Conservation (phyloP, 2,888 invertebrate genomes). For the Acanthosepion pharaonis region DNA sequence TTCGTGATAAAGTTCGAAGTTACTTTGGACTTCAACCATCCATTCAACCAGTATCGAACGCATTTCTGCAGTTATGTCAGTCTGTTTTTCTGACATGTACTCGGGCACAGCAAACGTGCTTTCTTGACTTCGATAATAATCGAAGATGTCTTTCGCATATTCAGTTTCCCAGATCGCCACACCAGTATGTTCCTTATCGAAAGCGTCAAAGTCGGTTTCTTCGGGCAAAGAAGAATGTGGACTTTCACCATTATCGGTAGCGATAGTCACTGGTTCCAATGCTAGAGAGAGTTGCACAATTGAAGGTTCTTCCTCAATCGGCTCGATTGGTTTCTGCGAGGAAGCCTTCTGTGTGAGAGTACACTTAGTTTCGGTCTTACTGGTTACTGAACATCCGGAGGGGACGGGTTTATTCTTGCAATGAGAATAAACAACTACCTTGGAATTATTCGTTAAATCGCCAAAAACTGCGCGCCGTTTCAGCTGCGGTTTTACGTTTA, state of each 20-base stretch:
- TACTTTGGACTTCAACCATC: conserved; percentile 96
- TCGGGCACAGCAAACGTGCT: conserved; percentile 80
- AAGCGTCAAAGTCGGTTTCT: conserved; percentile 68
- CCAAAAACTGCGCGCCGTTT: neutral
- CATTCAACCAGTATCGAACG: conserved; percentile 95
- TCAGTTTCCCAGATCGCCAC: conserved; percentile 90
- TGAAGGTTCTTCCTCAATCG: neutral
- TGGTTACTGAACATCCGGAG: neutral
- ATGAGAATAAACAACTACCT: neutral
- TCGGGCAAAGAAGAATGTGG: neutral
- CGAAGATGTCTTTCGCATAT: conserved; percentile 95
- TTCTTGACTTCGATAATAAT: conserved; percentile 91
- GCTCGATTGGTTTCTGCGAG: neutral
- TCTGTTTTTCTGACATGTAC: conserved; percentile 85
- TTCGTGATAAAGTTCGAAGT: conserved; percentile 97
- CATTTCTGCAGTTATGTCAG: conserved; percentile 88
- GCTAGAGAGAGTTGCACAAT: neutral
- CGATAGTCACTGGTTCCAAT: neutral
- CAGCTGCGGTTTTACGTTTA: neutral
- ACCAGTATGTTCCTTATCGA: conserved; percentile 88
- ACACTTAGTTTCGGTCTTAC: too few species aligned
- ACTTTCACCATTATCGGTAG: accelerated
- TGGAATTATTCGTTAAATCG: neutral
- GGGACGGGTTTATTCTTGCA: neutral
- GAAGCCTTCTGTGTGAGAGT: neutral